A percentile compares a stretch with the other conserved stretches of the same genome.
phyloP scores from a whole-genome alignment of 2,113 vertebrate species.

The Strix uralensis region DNA sequence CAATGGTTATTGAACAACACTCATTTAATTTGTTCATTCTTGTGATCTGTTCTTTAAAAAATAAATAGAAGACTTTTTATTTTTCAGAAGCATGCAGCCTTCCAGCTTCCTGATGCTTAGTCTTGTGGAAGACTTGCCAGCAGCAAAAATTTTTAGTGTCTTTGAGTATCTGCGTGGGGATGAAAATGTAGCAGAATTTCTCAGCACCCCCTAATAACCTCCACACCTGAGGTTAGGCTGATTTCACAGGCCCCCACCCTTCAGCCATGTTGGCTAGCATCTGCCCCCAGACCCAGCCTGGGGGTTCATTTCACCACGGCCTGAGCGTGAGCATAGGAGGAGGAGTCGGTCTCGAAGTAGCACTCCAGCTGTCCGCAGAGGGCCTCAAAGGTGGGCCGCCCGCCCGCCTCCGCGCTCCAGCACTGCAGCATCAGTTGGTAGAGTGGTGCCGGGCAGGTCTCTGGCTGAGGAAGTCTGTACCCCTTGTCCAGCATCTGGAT shows the following conservation, averaged over 20 bases:
- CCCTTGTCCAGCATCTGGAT: constrained; percentile 77
- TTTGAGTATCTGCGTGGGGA: background rate
- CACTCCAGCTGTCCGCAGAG: constrained; percentile 83
- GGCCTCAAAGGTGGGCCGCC: constrained; percentile 85
- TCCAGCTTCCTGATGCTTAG: constrained; percentile 4
- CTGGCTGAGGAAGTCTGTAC: constrained; percentile 83
- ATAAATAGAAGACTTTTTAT: constrained; percentile 67
- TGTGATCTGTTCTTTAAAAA: constrained; percentile 43
- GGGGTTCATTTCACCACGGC: background rate
- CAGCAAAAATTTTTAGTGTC: background rate
- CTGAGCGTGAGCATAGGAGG: constrained; percentile 57
- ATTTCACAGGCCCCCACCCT: background rate
- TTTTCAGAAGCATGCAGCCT: background rate
- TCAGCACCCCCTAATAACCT: background rate
- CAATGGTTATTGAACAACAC: constrained; percentile 3
- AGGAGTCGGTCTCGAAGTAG: constrained; percentile 73
- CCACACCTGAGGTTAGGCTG: background rate
- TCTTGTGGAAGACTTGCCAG: constrained; percentile 24
- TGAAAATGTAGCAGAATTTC: background rate
- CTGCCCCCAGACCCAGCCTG: background rate
- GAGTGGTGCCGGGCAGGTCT: constrained; percentile 74
- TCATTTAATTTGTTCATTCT: constrained; percentile 39
- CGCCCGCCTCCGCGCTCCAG: constrained; percentile 74
- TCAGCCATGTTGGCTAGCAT: background rate
- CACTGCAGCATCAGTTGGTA: constrained; percentile 88